Conservation (phyloP, 2,113 vertebrate species). For the Hydropotes inermis region DNA sequence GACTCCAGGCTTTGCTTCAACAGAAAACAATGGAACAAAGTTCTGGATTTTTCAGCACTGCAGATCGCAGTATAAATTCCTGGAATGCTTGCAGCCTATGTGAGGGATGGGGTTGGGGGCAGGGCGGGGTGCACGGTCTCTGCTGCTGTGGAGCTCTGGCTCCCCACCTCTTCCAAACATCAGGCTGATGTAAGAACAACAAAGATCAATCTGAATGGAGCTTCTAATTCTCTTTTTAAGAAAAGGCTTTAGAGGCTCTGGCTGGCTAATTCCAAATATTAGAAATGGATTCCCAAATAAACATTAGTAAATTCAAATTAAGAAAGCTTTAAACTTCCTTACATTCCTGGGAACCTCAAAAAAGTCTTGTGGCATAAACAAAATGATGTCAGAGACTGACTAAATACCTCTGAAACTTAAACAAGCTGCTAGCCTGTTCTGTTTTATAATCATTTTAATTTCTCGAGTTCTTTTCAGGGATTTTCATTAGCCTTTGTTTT, state of each 20-base stretch:
- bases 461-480: neutral
- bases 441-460: slow-evolving; percentile 7
- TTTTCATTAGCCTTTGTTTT: neutral
- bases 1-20: slow-evolving; percentile 35
- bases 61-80: slow-evolving; percentile 29
- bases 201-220: neutral
- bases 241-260: neutral
- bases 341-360: neutral
- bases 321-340: slow-evolving; percentile 15
- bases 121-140: neutral
- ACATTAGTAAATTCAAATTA: neutral
- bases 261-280: neutral
- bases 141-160: neutral
- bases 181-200: neutral
- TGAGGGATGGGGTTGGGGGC: neutral
- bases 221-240: neutral
- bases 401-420: slow-evolving; percentile 5
- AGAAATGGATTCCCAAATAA: neutral
- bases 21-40: slow-evolving; percentile 58
- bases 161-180: neutral
- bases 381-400: neutral
- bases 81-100: neutral
- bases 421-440: neutral
- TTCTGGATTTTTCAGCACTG: neutral
- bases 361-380: neutral